Base-by-base conservation (phyloP, 1,140 invertebrate genomes). In the Elymnias hypermnestra region DNA sequence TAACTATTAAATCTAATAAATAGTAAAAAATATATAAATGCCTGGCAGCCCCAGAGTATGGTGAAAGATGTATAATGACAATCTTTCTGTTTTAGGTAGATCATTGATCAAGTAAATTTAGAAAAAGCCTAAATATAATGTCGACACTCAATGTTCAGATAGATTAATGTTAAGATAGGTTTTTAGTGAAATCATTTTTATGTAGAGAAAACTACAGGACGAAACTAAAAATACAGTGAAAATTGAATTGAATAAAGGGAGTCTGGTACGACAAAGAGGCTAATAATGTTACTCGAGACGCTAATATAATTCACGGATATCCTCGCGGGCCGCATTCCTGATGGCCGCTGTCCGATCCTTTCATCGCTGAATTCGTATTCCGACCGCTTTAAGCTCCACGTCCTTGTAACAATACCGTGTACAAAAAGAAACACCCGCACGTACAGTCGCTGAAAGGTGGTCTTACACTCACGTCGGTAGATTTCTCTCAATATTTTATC, bases 351-450 rank as follows among this genome's bases (percentile, higher is more conserved):
- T 47, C 56, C 59, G 63, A 56, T 58, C 58, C 71, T 62, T 33
- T 33, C 29, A 12, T 53, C 57, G 59, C 47, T 52, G 68, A 63
- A 78, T 83, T 83, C 78, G 68, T 72, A 83, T 83, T 83, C 78
- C 67, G 61, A 61, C 63, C 55, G 69, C 55, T 71, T 54, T 53
- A 33, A 72, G 70, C 74, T 75, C 61, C 53, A 63, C 69, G 65
- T 77, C 77, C 72, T 71, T 66, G 67, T 68, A 70, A 81, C 71
- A 81, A 76, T 73, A 71, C 65, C 54, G 50, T 41, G 52, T 60
- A 69, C 64, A 69, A 77, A 81, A 78, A 78, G 81, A 83, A 83
- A 83, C 62, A 73, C 59, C 53, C 61, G 65, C 75, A 72, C 74
- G 78, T 83, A 70, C 67, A 61, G 48, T 55, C 53, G 49, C 55